Base-by-base conservation (phyloP, 2,888 invertebrate genomes). In the Xiphydria camelus region DNA sequence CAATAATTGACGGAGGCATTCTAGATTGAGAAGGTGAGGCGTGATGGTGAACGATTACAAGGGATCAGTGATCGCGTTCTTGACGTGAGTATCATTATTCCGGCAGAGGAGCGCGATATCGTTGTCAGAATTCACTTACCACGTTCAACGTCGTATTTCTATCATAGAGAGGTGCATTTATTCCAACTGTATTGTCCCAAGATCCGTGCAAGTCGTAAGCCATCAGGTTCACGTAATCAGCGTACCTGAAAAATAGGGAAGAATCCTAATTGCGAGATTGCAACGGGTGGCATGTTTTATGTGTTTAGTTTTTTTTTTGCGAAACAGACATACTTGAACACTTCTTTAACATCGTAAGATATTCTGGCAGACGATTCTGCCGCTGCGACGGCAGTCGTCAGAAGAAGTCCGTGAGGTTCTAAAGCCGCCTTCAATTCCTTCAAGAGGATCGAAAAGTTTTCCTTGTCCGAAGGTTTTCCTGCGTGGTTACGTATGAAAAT, bases 221-320 rank as follows among this genome's bases (percentile, higher is more conserved):
- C 87, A 88, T 87, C 1, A 88, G 62, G 59, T 83, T 82, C 33
- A 87, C 80, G 10, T 82, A 75, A 61, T 88, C 84, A 20, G 87
- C 65, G 52, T 82, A 84, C 15, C 29, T 29, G 9, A 29, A 29
- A 5, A n/a, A n/a, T n/a, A n/a, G n/a, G n/a, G n/a, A n/a, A n/a
- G n/a, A n/a, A n/a, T n/a, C n/a, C n/a, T n/a, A n/a, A n/a, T n/a
- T n/a, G n/a, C n/a, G n/a, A n/a, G n/a, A n/a, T n/a, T n/a, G n/a
- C n/a, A n/a, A n/a, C n/a, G n/a, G n/a, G n/a, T n/a, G n/a, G n/a
- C n/a, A n/a, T n/a, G n/a, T n/a, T n/a, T n/a, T n/a, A n/a, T n/a
- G n/a, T n/a, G n/a, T n/a, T n/a, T n/a, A n/a, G n/a, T n/a, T n/a
- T n/a, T n/a, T n/a, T n/a, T n/a, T n/a, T n/a, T n/a, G n/a, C n/a